Conservation (phyloP, 1,140 invertebrate species). For the Drosophila carrolli region DNA sequence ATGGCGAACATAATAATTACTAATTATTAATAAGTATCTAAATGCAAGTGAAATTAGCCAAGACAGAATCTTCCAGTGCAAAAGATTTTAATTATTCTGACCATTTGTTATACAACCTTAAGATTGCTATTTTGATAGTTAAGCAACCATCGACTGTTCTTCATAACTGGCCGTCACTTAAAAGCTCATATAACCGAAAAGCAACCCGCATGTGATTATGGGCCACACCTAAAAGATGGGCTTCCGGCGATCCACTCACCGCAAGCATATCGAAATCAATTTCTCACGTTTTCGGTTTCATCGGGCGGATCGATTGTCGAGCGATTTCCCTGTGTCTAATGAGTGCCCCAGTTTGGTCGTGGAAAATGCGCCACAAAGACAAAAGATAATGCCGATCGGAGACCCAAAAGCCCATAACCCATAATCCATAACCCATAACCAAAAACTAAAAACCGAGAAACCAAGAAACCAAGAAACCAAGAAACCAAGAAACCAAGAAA, state of each 20-base stretch:
- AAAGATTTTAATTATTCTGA: too few species aligned
- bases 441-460: constrained; percentile 3
- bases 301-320: constrained; percentile 47
- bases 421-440: background rate
- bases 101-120: too few species aligned
- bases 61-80: too few species aligned
- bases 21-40: too few species aligned
- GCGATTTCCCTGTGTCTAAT: constrained; percentile 59
- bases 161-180: background rate
- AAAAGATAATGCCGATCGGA: constrained; percentile 17
- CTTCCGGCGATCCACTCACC: constrained; percentile 30
- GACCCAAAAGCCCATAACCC: constrained; percentile 1
- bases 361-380: constrained; percentile 20
- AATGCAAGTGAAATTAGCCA: too few species aligned
- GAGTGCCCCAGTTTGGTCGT: constrained; percentile 59
- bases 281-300: constrained; percentile 64
- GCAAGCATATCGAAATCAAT: constrained; percentile 39
- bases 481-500: constrained; percentile 1
- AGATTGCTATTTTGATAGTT: background rate
- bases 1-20: too few species aligned
- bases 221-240: constrained; percentile 17
- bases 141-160: background rate
- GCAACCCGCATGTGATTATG: constrained; percentile 11
- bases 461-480: background rate
- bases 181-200: constrained; percentile 14